Percentiles rank a stretch among this genome's conserved stretches.
These are phyloP conservation scores for Thamnaconus septentrionalis DNA, from an alignment of 2,113 vertebrate species.

Conservation along the genomic window DNA sequence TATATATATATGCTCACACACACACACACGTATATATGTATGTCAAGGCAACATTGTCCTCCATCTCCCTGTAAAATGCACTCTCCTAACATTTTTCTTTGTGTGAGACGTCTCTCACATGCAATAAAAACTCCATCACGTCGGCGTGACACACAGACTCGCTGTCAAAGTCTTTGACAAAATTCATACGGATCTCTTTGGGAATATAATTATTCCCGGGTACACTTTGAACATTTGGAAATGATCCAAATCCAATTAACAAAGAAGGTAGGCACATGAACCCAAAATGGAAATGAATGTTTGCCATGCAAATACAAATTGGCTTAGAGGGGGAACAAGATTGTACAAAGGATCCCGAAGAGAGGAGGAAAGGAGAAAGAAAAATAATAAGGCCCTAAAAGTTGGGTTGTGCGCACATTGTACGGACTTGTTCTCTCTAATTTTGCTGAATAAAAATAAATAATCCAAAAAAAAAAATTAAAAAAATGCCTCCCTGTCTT, in stretches of 20 bases:
- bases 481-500: conserved; percentile 5
- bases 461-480: conserved; percentile 5
- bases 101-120: conserved; percentile 13
- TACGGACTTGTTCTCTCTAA: conserved; percentile 8
- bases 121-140: conserved; percentile 16
- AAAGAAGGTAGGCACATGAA: conserved; percentile 64
- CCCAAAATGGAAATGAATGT: conserved; percentile 73
- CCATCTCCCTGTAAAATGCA: background rate
- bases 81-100: conserved; percentile 26
- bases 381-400: conserved; percentile 39
- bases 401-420: conserved; percentile 7
- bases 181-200: conserved; percentile 54
- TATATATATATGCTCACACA: too few species aligned
- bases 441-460: conserved; percentile 42
- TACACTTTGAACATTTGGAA: conserved; percentile 68
- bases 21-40: too few species aligned
- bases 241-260: conserved; percentile 73
- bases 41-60: background rate
- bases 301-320: conserved; percentile 70
- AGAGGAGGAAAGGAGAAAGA: conserved; percentile 42
- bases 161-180: conserved; percentile 48
- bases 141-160: conserved; percentile 36
- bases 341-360: conserved; percentile 52
- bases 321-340: conserved; percentile 57
- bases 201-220: conserved; percentile 66